These are phyloP conservation scores for Zaprionus inermis DNA, from an alignment of 1,140 invertebrate genomes.

Conservation along the genomic window DNA sequence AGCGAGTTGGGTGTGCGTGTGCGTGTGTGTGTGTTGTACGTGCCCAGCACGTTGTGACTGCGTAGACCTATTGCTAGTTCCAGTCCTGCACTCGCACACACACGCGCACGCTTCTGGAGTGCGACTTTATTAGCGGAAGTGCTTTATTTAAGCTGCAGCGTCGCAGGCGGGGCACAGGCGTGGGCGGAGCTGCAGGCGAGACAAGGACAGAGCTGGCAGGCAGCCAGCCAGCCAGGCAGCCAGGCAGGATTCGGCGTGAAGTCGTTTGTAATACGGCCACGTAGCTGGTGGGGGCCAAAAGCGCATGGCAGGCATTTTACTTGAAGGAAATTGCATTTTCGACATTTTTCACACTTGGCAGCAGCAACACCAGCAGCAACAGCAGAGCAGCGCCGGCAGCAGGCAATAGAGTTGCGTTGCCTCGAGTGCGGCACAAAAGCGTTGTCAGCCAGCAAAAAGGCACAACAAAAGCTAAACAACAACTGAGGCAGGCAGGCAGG, in stretches of 20 bases:
- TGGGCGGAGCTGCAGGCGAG: constrained; percentile 27
- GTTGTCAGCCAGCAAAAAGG: constrained; percentile 64
- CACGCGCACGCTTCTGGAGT: constrained; percentile 40
- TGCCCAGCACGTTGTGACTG: constrained; percentile 35
- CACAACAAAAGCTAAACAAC: constrained; percentile 72
- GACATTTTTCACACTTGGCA: constrained; percentile 81
- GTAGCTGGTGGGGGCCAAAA: constrained; percentile 65
- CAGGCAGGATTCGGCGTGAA: constrained; percentile 53
- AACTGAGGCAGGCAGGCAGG: constrained; percentile 10
- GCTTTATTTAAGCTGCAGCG: constrained; percentile 79
- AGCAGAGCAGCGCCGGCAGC: constrained; percentile 15
- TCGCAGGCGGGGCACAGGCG: constrained; percentile 14
- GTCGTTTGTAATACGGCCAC: constrained; percentile 79
- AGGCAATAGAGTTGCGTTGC: constrained; percentile 46
- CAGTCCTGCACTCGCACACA: constrained; percentile 10
- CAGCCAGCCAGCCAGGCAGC: constrained; percentile 27
- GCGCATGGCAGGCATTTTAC: constrained; percentile 82
- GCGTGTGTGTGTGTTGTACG: constrained; percentile 14
- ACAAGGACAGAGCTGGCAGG: constrained; percentile 34
- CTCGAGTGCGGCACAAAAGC: constrained; percentile 36
- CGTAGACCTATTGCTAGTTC: constrained; percentile 9
- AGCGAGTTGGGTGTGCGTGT: constrained; percentile 44
- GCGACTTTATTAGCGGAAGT: constrained; percentile 82
- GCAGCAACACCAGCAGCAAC: constrained; percentile 39
- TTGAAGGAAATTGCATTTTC: constrained; percentile 83